Percentiles rank a stretch among this genome's conserved stretches.
Evolutionary conservation across 2,888 invertebrate species (phyloP).

Genomic region (Sisyra terminalis): DNA sequence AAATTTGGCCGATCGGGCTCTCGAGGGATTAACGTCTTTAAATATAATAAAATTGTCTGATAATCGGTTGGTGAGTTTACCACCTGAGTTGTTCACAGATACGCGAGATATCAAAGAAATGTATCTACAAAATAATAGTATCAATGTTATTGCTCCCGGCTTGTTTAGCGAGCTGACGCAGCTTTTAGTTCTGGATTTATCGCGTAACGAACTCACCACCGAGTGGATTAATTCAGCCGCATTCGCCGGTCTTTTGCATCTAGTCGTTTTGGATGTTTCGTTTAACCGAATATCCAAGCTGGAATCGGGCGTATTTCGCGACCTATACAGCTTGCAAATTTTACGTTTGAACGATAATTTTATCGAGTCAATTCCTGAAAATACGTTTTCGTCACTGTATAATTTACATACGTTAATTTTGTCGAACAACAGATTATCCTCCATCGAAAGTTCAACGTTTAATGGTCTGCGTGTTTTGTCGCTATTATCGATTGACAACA

Average conservation of each 20-base stretch:
- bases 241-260: slow-evolving; percentile 56
- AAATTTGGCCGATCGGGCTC: slow-evolving; percentile 59
- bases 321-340: slow-evolving; percentile 63
- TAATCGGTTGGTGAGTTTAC: slow-evolving; percentile 64
- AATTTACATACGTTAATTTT: slow-evolving; percentile 69
- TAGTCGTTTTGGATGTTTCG: slow-evolving; percentile 62
- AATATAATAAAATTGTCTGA: slow-evolving; percentile 61
- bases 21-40: slow-evolving; percentile 56
- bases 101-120: slow-evolving; percentile 63
- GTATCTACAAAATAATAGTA: slow-evolving; percentile 66
- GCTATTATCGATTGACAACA: slow-evolving; percentile 63
- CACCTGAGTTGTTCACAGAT: slow-evolving; percentile 67
- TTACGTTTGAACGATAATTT: slow-evolving; percentile 64
- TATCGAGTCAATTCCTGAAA: slow-evolving; percentile 59
- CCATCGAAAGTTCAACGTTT: slow-evolving; percentile 59
- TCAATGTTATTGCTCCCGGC: slow-evolving; percentile 64
- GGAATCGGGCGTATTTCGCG: slow-evolving; percentile 59
- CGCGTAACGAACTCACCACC: slow-evolving; percentile 61
- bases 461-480: slow-evolving; percentile 60
- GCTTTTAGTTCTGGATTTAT: slow-evolving; percentile 58
- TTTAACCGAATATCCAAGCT: slow-evolving; percentile 59
- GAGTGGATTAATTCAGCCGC: slow-evolving; percentile 73
- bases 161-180: slow-evolving; percentile 60
- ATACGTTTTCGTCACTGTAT: slow-evolving; percentile 56
- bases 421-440: slow-evolving; percentile 61